These are phyloP conservation scores for Melanotaenia maccullochi DNA, from an alignment of 2,797 vertebrate genomes.

Conservation along the genomic window DNA sequence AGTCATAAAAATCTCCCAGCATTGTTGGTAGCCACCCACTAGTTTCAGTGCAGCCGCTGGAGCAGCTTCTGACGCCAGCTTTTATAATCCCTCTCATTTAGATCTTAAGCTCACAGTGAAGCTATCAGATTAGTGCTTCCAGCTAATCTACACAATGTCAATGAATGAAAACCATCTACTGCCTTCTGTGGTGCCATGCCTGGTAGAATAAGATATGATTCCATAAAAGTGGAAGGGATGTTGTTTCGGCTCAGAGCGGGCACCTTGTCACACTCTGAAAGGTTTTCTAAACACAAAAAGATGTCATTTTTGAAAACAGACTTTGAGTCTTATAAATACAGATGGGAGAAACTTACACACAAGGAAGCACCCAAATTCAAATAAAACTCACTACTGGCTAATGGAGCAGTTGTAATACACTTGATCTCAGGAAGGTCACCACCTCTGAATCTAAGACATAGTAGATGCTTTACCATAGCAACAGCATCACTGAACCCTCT, in stretches of 20 bases:
- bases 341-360: conserved; percentile 12
- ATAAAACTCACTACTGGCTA: conserved; percentile 23
- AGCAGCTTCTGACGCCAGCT: conserved; percentile 50
- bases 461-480: conserved; percentile 29
- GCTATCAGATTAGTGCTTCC: conserved; percentile 69
- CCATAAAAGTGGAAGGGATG: conserved; percentile 20
- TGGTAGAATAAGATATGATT: conserved; percentile 66
- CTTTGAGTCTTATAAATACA: conserved; percentile 7
- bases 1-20: conserved; percentile 35
- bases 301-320: conserved; percentile 16
- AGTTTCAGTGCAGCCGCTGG: conserved; percentile 46
- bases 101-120: conserved; percentile 60
- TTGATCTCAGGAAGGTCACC: conserved; percentile 29
- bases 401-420: conserved; percentile 17
- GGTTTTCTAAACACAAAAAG: conserved; percentile 10
- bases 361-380: not conserved
- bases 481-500: conserved; percentile 22
- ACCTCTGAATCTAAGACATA: conserved; percentile 38
- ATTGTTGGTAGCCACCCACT: conserved; percentile 44
- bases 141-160: conserved; percentile 68
- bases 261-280: conserved; percentile 8
- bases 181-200: conserved; percentile 47
- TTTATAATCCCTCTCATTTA: conserved; percentile 74
- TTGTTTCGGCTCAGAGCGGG: conserved; percentile 31
- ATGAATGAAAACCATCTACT: conserved; percentile 62